Evolutionary conservation across 2,797 vertebrate species (phyloP), one percentile per base, ranked within the genome.

Genomic region (Gallirallus australis): DNA sequence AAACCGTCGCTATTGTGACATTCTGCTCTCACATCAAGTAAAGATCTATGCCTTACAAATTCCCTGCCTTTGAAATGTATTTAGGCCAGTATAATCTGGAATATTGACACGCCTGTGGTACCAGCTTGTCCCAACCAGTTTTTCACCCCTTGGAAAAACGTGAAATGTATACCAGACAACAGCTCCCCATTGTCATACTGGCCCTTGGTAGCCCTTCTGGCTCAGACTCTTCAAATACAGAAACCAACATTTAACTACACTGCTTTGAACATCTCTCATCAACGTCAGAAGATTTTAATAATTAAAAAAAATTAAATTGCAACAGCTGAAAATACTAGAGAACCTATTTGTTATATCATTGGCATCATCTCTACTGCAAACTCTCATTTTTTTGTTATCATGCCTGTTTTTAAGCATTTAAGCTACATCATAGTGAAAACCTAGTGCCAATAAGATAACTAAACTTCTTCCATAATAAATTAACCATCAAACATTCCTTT

Each of bases 171-270:
- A 27, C 27, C 11, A 18, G 45, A 12, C 12, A 23, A 18, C 40
- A 18, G 2, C 52, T 40, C 27, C 33, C 33, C 6, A 2, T 6
- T 5, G 17, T 16, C 2, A 0, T 25, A 16, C 21, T 4, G 1
- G 35, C 68, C 47, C 40, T 4, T 2, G 0, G 12, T 3, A 19
- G 4, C 31, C 42, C n/a, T 56, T 40, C 13, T 7, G 21, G 21
- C 69, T 57, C 37, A 2, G 5, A 2, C 2, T 40, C 28, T 21
- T 45, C 63, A 57, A 31, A 31, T 9, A 28, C 7, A 7, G 5
- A 12, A 2, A 15, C 45, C 37, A 27, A 35, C 25, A n/a, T 40
- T 53, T 35, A 59, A 53, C 27, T 45, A 48, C 47, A 48, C 47
- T 23, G 21, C 47, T 48, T 23, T 48, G 47, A 48, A 48, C 42